phyloP scores from a whole-genome alignment of 2,888 invertebrate genomes.

The Perithous albicinctus region DNA sequence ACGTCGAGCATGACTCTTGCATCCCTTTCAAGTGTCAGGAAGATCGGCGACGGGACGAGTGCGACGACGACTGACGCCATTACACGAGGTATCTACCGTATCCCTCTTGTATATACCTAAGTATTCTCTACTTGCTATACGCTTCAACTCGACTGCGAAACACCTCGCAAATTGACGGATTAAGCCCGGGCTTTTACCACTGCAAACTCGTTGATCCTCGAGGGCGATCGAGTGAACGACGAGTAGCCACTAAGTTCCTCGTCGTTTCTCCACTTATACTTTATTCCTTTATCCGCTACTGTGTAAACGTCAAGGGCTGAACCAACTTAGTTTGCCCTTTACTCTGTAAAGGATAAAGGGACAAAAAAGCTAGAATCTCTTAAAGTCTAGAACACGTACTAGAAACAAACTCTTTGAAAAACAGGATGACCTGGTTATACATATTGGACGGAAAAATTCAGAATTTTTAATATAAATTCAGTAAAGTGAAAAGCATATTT shows the following conservation, averaged over 20 bases:
- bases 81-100: slow-evolving; percentile 65
- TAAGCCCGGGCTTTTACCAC: slow-evolving; percentile 64
- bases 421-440: too few species aligned
- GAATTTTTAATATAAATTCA: too few species aligned
- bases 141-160: slow-evolving; percentile 47
- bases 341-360: too few species aligned
- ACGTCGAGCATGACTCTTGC: slow-evolving; percentile 74
- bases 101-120: slow-evolving; percentile 43
- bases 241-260: slow-evolving; percentile 31
- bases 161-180: slow-evolving; percentile 70
- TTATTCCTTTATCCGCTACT: slow-evolving; percentile 5
- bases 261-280: slow-evolving; percentile 20
- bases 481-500: too few species aligned
- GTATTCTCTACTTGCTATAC: slow-evolving; percentile 31
- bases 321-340: too few species aligned
- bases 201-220: slow-evolving; percentile 49
- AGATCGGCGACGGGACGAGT: slow-evolving; percentile 63
- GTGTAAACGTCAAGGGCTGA: background rate
- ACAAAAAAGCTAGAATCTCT: background rate
- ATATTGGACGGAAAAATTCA: too few species aligned
- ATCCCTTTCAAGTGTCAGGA: slow-evolving; percentile 76
- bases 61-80: slow-evolving; percentile 67
- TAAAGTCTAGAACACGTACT: background rate
- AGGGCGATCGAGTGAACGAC: slow-evolving; percentile 38
- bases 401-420: background rate